Conservation (phyloP, 2,888 invertebrate genomes). For the Xanthorhoe designata region DNA sequence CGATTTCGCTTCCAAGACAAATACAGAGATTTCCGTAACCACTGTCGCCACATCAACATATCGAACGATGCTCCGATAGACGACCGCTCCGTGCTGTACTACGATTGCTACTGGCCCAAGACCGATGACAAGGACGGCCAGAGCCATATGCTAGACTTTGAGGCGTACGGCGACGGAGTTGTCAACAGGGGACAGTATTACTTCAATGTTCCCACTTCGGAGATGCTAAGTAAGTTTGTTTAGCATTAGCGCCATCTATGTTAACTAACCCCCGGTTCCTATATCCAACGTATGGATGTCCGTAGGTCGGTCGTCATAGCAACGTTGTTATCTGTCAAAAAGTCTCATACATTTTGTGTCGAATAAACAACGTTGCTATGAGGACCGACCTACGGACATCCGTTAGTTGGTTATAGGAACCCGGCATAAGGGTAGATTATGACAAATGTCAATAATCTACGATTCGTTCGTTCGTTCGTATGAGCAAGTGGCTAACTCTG, state of each 20-base stretch:
- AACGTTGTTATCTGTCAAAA: no score
- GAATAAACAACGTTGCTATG: no score
- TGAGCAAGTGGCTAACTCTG: no score
- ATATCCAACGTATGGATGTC: no score
- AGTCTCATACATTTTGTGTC: no score
- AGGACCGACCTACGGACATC: no score
- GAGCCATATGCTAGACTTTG: constrained; percentile 74
- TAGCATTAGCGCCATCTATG: no score
- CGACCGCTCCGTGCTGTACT: constrained; percentile 74
- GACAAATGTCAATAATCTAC: no score
- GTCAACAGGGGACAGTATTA: constrained; percentile 74
- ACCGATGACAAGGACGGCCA: constrained; percentile 65
- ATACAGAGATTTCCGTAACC: constrained; percentile 56
- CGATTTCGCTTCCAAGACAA: constrained; percentile 74
- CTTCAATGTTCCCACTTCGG: constrained; percentile 74
- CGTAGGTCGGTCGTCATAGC: no score
- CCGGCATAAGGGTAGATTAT: no score
- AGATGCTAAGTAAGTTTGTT: constrained; percentile 74
- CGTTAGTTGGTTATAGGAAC: background rate
- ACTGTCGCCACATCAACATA: constrained; percentile 74
- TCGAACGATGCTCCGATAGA: constrained; percentile 69
- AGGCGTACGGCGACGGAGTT: constrained; percentile 68
- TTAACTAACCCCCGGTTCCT: no score
- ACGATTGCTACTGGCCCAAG: constrained; percentile 77
- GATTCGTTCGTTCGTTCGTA: no score